Percentiles rank a stretch among this genome's conserved stretches.
These are phyloP conservation scores for Nannoperca obscura DNA, from an alignment of 2,797 vertebrate species.

Conservation along the genomic window DNA sequence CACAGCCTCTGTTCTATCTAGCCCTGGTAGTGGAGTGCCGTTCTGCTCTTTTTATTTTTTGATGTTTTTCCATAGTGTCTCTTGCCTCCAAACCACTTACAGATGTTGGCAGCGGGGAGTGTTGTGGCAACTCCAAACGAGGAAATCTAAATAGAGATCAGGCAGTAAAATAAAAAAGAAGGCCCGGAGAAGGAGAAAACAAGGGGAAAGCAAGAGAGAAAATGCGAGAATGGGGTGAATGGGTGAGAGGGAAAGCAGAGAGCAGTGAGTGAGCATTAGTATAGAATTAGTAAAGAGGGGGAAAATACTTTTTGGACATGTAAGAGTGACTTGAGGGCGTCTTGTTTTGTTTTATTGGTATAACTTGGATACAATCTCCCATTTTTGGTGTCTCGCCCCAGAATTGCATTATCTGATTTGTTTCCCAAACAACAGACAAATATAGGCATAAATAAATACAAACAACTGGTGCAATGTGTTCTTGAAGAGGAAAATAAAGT, in stretches of 20 bases:
- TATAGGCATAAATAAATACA: conserved; percentile 17
- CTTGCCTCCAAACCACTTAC: conserved; percentile 84
- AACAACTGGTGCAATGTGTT: background rate
- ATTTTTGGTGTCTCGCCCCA: conserved; percentile 4
- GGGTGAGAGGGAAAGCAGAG: conserved; percentile 42
- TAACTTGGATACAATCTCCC: conserved; percentile 17
- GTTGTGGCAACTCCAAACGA: conserved; percentile 84
- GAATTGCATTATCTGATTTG: conserved; percentile 26
- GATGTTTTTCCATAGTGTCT: conserved; percentile 82
- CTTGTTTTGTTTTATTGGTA: conserved; percentile 14
- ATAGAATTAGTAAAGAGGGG: conserved; percentile 43
- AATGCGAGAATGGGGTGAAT: conserved; percentile 56
- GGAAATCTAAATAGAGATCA: conserved; percentile 85
- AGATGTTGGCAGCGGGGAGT: conserved; percentile 85
- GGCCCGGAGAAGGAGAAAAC: conserved; percentile 64
- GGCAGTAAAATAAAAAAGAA: conserved; percentile 80
- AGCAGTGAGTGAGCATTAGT: conserved; percentile 54
- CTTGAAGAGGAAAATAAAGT: conserved; percentile 6
- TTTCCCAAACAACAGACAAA: conserved; percentile 32
- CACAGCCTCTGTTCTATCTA: conserved; percentile 65
- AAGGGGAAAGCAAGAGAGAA: conserved; percentile 57
- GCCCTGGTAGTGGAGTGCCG: conserved; percentile 60
- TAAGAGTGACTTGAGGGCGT: conserved; percentile 30
- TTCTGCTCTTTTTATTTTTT: conserved; percentile 70
- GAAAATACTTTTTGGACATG: conserved; percentile 37